phyloP scores from a whole-genome alignment of 2,888 invertebrate genomes.

The Trachelus iudaicus region DNA sequence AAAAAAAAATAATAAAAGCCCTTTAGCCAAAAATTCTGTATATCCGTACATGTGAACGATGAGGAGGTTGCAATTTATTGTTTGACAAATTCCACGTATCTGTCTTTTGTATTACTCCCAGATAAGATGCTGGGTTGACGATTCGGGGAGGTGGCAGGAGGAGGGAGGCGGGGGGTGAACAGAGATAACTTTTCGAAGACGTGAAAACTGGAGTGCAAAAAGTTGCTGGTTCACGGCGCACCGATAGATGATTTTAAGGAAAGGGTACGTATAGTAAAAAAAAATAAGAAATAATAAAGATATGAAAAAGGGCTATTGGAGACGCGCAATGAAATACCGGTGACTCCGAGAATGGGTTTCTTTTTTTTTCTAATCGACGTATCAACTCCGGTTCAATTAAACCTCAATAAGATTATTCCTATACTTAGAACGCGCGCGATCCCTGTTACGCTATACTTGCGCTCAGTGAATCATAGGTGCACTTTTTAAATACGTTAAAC shows the following conservation, averaged over 20 bases:
- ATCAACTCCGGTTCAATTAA: constrained; percentile 3
- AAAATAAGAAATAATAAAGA: constrained; percentile 19
- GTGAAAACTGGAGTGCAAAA: not conserved
- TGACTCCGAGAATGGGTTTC: not conserved
- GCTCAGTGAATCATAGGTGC: not conserved
- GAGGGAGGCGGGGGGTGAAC: too few species aligned
- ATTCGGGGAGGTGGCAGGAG: too few species aligned
- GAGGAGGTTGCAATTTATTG: too few species aligned
- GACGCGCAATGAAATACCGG: constrained; percentile 12
- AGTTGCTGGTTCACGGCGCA: not conserved
- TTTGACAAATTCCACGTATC: too few species aligned
- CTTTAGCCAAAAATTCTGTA: too few species aligned
- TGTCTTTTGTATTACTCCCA: too few species aligned
- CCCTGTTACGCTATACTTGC: not conserved
- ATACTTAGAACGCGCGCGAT: not conserved
- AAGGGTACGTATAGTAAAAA: not conserved
- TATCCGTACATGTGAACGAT: too few species aligned
- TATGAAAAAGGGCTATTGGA: constrained; percentile 24
- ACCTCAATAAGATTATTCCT: constrained; percentile 11
- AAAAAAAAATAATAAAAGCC: too few species aligned
- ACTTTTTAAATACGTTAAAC: not conserved
- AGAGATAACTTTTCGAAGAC: not conserved
- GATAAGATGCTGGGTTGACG: too few species aligned
- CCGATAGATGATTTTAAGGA: not conserved
- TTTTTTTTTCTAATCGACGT: not conserved